A percentile compares a stretch with the other conserved stretches of the same genome.
These are phyloP conservation scores for Pachyrhynchus sulphureomaculatus DNA, from an alignment of 1,140 invertebrate genomes.

Conservation along the genomic window DNA sequence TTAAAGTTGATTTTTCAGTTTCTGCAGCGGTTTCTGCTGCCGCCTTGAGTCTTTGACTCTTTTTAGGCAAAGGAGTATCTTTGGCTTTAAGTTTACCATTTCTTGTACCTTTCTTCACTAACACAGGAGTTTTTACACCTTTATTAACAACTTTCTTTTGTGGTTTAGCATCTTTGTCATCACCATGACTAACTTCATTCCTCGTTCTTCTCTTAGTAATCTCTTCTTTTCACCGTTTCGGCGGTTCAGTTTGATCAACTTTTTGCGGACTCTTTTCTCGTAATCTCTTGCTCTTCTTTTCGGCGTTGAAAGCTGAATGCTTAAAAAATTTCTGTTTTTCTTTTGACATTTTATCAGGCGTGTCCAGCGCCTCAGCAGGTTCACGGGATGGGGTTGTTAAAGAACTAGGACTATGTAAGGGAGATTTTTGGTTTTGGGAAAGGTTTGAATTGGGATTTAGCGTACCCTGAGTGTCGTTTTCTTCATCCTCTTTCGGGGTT, in stretches of 20 bases:
- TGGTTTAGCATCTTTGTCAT: neutral
- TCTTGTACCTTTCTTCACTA: neutral
- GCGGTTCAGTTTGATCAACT: neutral
- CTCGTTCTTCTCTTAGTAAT: slow-evolving; percentile 5
- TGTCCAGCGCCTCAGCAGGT: slow-evolving; percentile 64
- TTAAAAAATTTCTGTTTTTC: slow-evolving; percentile 85
- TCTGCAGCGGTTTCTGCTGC: neutral
- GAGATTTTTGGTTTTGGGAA: slow-evolving; percentile 25
- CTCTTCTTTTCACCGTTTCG: slow-evolving; percentile 1
- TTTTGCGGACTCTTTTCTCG: slow-evolving; percentile 13
- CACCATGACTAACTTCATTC: neutral
- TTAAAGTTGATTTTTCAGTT: slow-evolving; percentile 3
- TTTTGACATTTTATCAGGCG: slow-evolving; percentile 75
- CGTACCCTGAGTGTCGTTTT: slow-evolving; percentile 49
- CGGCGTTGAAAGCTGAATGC: slow-evolving; percentile 69
- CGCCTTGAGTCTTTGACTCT: slow-evolving; percentile 18
- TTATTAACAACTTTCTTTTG: neutral
- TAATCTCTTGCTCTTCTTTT: slow-evolving; percentile 46
- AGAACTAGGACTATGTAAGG: slow-evolving; percentile 15
- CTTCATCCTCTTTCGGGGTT: slow-evolving; percentile 36
- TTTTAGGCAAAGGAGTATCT: neutral
- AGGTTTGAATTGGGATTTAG: slow-evolving; percentile 36
- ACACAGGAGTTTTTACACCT: neutral
- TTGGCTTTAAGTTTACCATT: slow-evolving; percentile 8
- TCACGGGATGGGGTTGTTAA: slow-evolving; percentile 8